Percentiles rank a stretch among this genome's conserved stretches.
These are phyloP conservation scores for Scaptomyza tumidula DNA, from an alignment of 2,888 invertebrate genomes.

Conservation along the genomic window DNA sequence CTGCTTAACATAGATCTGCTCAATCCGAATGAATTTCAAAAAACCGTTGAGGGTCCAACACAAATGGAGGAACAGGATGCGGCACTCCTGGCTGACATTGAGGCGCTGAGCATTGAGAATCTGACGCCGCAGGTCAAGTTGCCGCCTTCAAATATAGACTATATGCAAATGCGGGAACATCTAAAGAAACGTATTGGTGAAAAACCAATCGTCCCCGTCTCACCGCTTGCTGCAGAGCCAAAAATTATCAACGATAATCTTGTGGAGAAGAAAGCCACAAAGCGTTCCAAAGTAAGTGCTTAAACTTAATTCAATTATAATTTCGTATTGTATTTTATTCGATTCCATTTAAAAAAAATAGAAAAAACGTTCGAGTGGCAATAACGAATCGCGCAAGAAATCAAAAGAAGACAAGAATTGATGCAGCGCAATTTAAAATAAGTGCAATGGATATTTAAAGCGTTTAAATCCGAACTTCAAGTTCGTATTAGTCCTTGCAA, in stretches of 20 bases:
- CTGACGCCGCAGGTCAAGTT: background rate
- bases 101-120: slow-evolving; percentile 8
- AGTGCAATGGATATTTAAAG: too few species aligned
- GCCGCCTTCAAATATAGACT: background rate
- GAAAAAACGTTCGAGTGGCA: background rate
- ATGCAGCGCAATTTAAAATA: background rate
- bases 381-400: background rate
- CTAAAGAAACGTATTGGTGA: too few species aligned
- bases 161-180: background rate
- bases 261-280: too few species aligned
- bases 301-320: background rate
- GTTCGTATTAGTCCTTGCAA: too few species aligned
- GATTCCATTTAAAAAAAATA: background rate
- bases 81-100: slow-evolving; percentile 30
- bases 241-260: background rate
- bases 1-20: slow-evolving; percentile 57
- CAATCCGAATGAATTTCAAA: slow-evolving; percentile 12
- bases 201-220: background rate
- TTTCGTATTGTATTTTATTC: background rate
- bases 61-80: slow-evolving; percentile 41
- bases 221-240: background rate
- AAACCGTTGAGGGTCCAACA: rapidly evolving
- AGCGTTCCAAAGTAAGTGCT: background rate
- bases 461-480: too few species aligned
- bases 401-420: background rate